Base-by-base conservation (phyloP, 2,797 vertebrate genomes). In the Aulostomus chinensis region DNA sequence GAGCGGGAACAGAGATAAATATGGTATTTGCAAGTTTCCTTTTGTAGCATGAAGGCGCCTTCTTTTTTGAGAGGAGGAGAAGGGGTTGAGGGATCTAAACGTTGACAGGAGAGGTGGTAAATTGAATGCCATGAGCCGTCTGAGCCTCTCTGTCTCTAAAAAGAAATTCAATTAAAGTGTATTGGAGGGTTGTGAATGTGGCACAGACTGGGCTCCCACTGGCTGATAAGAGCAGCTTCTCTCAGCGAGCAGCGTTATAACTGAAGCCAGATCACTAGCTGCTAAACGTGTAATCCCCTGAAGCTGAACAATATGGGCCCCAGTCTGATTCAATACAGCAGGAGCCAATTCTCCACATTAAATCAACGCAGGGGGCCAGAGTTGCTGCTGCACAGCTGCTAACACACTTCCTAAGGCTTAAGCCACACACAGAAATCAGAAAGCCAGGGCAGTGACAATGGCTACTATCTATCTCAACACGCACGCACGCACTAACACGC, bases 161-260 rank as follows among this genome's bases (percentile, higher is more conserved):
- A 93, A 95, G 93, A 97, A 99, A 99, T 98, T 97, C 96, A 98
- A 99, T 99, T 99, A 99, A 97, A 95, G 94, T 93, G 96, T 94
- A 95, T 98, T 98, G 97, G 95, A 95, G 93, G 90, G 88, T 93
- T 96, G 93, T 98, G 96, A 97, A 99, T 98, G 94, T 94, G 93
- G 93, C 91, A 91, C 93, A 93, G 93, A 94, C 92, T 89, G 90
- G 77, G 73, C 72, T 83, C 71, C 90, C 84, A 87, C 79, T 84
- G 80, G 87, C 93, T 95, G 97, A 99, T 99, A 99, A 99, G 96
- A 90, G 92, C 86, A 60, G 66, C 89, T 88, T 80, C 86, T 82
- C 66, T 81, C 81, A 76, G 81, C 68, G 75, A 87, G 86, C 82
- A 80, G 82, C 85, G 92, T 91, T 95, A 94, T 94, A 94, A 94